Base-by-base conservation (phyloP, 2,888 invertebrate species). In the Xylota segnis region DNA sequence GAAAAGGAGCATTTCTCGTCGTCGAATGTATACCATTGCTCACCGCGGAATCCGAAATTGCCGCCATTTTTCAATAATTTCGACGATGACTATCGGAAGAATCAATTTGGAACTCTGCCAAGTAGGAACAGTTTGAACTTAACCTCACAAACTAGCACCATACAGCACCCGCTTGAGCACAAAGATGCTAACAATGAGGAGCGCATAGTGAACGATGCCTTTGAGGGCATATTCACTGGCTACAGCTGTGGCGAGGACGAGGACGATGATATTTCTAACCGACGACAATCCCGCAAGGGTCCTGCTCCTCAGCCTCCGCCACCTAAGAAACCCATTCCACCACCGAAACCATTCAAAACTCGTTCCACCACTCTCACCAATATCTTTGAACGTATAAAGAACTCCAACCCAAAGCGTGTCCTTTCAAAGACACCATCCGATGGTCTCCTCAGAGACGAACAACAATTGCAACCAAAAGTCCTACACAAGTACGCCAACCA, bases 71-170 rank as follows among this genome's bases (percentile, higher is more conserved):
- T 32, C 37, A 71, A 70, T 14, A 71, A 81, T 37, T 72, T 88
- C 59, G 89, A 89, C 14, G 90, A 92, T 45, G 92, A 92, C 86
- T 92, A 92, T 87, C 90, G 92, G 18, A 91, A 90, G 87, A 92
- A 90, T 77, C 89, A 91, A 43, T 92, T 92, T 82, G 91, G 90
- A 34, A 90, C 89, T 0, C 40, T 90, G 50, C 76, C 87, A 76
- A 86, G 68, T 74, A 70, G 58, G 34, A 81, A 72, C 27, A 70
- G 37, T 54, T 34, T 61, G 10, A 74, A 78, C 12, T 18, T 66
- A 27, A 65, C 68, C 82, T 14, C 75, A 84, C 72, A 77, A 16
- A 61, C 18, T 54, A 47, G 16, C 50, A 47, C 52, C 16, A 23
- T 14, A 18, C 34, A 68, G 37, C 61, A 56, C 58, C 40, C 52